Base-by-base conservation (phyloP, 1,140 invertebrate species). In the Listronotus oregonensis region DNA sequence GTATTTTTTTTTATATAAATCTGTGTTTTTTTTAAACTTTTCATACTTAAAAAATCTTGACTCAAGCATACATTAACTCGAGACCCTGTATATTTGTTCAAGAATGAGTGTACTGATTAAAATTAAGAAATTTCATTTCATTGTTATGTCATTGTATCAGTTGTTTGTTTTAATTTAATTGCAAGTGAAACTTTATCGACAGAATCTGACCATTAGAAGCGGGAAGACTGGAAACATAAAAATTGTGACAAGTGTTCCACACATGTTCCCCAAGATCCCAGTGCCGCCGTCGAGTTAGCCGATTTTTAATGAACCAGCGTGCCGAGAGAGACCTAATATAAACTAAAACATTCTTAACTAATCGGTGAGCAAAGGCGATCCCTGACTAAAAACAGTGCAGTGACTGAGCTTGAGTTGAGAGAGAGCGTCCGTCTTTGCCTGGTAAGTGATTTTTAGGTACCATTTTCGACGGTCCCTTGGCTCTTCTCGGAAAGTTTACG, bases 301-400 rank as follows among this genome's bases (percentile, higher is more conserved):
- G 18, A 11, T 21, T 51, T 51, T 51, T 51, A 51, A 51, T 31
- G 31, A 51, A 55, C 14, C 14, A 55, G 10, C 52, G 32, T 55
- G 39, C 14, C 32, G 49, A 34, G n/a, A n/a, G n/a, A 52, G 42
- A 44, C 60, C 50, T 62, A 62, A 62, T 61, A 62, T 62, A 62
- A 62, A 62, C 47, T 54, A 55, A 55, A 55, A 52, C 49, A 39
- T 50, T 40, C 58, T 18, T 18, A 51, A 50, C 49, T 62, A 52
- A 62, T 31, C 46, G 18, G 17, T 61, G 17, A 42, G 37, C 60
- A 15, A 52, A 62, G 27, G 40, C 37, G 14, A 44, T 21, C 12
- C 31, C 17, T 42, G 27, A 15, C n/a, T 50, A 27, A 34, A 43
- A 42, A 51, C 32, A 42, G 31, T 47, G 42, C 15, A 44, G n/a